A percentile compares a stretch with the other conserved stretches of the same genome.
Conservation (phyloP, 2,888 invertebrate genomes). For the Yponomeuta malinellus region DNA sequence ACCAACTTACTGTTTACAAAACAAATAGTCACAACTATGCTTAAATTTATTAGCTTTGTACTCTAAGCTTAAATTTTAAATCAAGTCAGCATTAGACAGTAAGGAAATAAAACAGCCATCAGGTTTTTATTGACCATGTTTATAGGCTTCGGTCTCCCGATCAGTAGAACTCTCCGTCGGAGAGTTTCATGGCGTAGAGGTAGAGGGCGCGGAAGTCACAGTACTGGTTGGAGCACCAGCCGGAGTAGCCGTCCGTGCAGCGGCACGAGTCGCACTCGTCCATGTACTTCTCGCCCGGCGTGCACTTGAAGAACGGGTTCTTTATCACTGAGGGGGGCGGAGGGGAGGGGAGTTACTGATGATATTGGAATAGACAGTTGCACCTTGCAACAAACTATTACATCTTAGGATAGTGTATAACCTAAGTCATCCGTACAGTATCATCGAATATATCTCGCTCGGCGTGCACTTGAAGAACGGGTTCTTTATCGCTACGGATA, state of each 20-base stretch:
- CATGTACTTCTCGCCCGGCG: conserved; percentile 70
- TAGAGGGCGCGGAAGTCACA: conserved; percentile 64
- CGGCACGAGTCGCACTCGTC: conserved; percentile 70
- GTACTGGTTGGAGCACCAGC: conserved; percentile 66
- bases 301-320: conserved; percentile 71
- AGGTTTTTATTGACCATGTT: too few relatives aligned
- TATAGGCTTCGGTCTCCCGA: too few relatives aligned
- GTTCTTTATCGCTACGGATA: conserved; percentile 56
- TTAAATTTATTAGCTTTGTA: too few relatives aligned
- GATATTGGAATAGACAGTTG: too few relatives aligned
- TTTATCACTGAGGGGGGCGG: conserved; percentile 49
- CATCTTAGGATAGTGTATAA: too few relatives aligned
- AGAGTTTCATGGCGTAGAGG: conserved; percentile 59
- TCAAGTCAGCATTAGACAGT: too few relatives aligned
- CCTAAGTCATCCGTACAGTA: conserved; percentile 59
- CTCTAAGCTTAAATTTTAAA: too few relatives aligned
- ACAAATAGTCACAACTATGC: too few relatives aligned
- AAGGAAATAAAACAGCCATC: too few relatives aligned
- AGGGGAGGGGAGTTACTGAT: too few relatives aligned
- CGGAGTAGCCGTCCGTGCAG: conserved; percentile 60
- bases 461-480: conserved; percentile 70
- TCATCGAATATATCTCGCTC: conserved; percentile 67
- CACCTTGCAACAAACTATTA: too few relatives aligned
- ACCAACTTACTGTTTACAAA: too few relatives aligned
- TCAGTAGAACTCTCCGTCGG: conserved; percentile 62